These are phyloP conservation scores for Halictus rubicundus DNA, from an alignment of 1,140 invertebrate genomes.

Conservation along the genomic window DNA sequence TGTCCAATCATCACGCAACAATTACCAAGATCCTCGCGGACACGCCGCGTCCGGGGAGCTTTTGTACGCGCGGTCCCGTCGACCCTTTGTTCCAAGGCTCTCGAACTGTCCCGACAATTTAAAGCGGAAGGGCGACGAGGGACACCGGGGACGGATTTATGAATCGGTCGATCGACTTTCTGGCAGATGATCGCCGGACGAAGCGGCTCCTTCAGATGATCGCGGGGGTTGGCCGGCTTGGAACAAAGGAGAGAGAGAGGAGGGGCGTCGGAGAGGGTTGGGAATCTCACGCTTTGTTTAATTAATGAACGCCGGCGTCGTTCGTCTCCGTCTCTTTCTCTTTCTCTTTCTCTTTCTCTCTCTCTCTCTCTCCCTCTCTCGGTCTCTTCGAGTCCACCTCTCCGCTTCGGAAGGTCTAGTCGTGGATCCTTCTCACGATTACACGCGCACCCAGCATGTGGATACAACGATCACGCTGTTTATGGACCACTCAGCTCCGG, in stretches of 20 bases:
- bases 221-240: conserved; percentile 52
- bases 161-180: conserved; percentile 69
- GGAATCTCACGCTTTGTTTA: conserved; percentile 77
- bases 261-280: conserved; percentile 53
- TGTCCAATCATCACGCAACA: conserved; percentile 5
- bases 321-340: conserved; percentile 38
- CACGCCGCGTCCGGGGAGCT: not conserved
- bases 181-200: conserved; percentile 49
- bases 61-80: not conserved
- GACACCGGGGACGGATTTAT: conserved; percentile 44
- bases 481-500: conserved; percentile 41
- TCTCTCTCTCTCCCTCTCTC: conserved; percentile 8
- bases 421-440: conserved; percentile 46
- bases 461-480: conserved; percentile 49
- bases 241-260: conserved; percentile 59
- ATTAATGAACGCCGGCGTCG: conserved; percentile 74
- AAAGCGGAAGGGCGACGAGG: conserved; percentile 28
- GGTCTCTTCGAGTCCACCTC: not conserved
- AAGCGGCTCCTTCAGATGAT: conserved; percentile 60
- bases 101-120: conserved; percentile 16
- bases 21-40: conserved; percentile 7
- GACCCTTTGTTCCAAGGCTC: conserved; percentile 23
- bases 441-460: conserved; percentile 31
- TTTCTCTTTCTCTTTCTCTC: conserved; percentile 35
- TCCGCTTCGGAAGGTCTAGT: conserved; percentile 41